A percentile compares a stretch with the other conserved stretches of the same genome.
phyloP scores from a whole-genome alignment of 1,140 invertebrate species.

The Panagrolaimus sp. region DNA sequence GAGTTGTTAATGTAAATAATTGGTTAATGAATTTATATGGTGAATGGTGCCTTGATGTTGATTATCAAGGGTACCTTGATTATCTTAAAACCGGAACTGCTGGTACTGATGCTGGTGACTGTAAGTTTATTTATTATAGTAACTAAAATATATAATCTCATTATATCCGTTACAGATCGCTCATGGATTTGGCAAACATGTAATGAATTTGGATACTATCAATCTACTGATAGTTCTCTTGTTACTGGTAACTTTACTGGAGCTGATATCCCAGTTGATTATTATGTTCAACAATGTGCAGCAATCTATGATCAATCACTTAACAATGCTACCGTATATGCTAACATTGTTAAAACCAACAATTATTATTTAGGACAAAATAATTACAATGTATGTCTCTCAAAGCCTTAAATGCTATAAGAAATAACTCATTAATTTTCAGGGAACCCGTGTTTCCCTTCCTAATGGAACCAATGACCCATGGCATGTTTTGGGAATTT shows the following conservation, averaged over 20 bases:
- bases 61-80: not conserved
- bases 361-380: not conserved
- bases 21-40: not conserved
- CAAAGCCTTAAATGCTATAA: no score
- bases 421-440: no score
- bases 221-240: constrained; percentile 68
- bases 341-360: not conserved
- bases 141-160: not conserved
- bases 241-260: not conserved
- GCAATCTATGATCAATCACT: not conserved
- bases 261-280: not conserved
- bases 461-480: constrained; percentile 15
- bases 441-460: not conserved
- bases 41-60: not conserved
- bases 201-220: constrained; percentile 87
- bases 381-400: not conserved
- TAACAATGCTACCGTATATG: not conserved
- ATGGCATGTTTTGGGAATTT: constrained; percentile 24
- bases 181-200: constrained; percentile 84
- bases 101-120: not conserved
- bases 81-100: not conserved
- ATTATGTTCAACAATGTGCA: constrained; percentile 1
- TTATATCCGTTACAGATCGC: not conserved
- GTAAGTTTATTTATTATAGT: not conserved
- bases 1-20: constrained; percentile 12